These are phyloP conservation scores for Triplophysa dalaica DNA, from an alignment of 2,113 vertebrate species.

Conservation along the genomic window DNA sequence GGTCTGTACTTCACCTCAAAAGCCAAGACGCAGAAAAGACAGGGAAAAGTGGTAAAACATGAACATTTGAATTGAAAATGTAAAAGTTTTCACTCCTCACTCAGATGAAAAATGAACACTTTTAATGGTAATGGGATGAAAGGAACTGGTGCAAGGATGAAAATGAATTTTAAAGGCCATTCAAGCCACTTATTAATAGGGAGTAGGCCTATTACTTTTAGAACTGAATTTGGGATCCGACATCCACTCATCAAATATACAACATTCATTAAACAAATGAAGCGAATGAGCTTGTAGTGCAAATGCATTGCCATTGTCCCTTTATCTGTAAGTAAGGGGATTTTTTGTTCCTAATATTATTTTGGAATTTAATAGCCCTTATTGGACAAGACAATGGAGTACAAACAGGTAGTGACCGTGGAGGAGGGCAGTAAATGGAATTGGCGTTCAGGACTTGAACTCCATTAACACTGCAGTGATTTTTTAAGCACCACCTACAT, in stretches of 20 bases:
- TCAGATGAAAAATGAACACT: slow-evolving; percentile 66
- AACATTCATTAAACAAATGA: slow-evolving; percentile 37
- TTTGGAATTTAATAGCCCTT: background rate
- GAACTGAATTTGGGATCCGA: slow-evolving; percentile 60
- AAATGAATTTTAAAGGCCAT: slow-evolving; percentile 55
- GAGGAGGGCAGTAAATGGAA: too few species aligned
- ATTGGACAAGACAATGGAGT: too few species aligned
- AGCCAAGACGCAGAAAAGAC: background rate
- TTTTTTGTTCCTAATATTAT: background rate
- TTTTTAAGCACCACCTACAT: too few species aligned
- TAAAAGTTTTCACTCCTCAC: slow-evolving; percentile 54
- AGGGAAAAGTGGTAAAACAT: slow-evolving; percentile 50
- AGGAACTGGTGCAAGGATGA: slow-evolving; percentile 40
- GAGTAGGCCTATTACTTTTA: slow-evolving; percentile 36
- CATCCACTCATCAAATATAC: slow-evolving; percentile 56
- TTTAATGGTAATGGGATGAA: slow-evolving; percentile 61
- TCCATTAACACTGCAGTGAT: too few species aligned
- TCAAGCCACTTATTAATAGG: slow-evolving; percentile 53
- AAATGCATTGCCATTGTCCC: background rate
- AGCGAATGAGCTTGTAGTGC: background rate
- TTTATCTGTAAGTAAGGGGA: background rate
- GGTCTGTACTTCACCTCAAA: background rate
- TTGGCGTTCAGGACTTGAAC: background rate
- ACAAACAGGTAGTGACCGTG: too few species aligned
- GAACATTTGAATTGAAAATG: slow-evolving; percentile 41